A percentile compares a stretch with the other conserved stretches of the same genome.
These are phyloP conservation scores for Sycobia sp. DNA, from an alignment of 1,140 invertebrate species.

Conservation along the genomic window DNA sequence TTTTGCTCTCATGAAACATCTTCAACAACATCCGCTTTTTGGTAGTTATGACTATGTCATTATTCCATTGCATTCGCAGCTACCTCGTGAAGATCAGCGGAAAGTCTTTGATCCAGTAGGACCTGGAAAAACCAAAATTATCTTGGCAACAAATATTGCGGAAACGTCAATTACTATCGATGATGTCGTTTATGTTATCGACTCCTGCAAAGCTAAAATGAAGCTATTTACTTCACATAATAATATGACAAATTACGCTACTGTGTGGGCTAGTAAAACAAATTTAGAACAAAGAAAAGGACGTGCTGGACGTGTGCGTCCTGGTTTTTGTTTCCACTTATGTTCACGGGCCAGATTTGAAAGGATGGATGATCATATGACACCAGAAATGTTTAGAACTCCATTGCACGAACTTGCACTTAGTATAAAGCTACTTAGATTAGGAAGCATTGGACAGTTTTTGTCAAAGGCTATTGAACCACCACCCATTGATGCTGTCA, in stretches of 20 bases:
- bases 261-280: slow-evolving; percentile 90
- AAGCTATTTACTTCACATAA: slow-evolving; percentile 95
- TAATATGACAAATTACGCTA: slow-evolving; percentile 94
- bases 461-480: slow-evolving; percentile 92
- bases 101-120: slow-evolving; percentile 84
- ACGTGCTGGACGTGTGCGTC: slow-evolving; percentile 84
- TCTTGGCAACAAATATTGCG: slow-evolving; percentile 89
- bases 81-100: slow-evolving; percentile 88
- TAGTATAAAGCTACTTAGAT: slow-evolving; percentile 82
- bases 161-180: slow-evolving; percentile 96
- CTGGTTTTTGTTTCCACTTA: slow-evolving; percentile 89
- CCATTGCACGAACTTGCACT: slow-evolving; percentile 89
- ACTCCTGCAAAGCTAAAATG: slow-evolving; percentile 94
- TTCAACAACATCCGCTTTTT: slow-evolving; percentile 79
- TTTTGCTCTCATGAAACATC: slow-evolving; percentile 86
- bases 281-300: slow-evolving; percentile 91
- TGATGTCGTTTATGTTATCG: slow-evolving; percentile 95
- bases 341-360: slow-evolving; percentile 77
- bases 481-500: slow-evolving; percentile 91
- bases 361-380: slow-evolving; percentile 86
- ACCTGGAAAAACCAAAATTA: slow-evolving; percentile 77
- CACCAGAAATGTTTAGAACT: slow-evolving; percentile 94
- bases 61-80: slow-evolving; percentile 87
- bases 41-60: slow-evolving; percentile 73
- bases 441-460: slow-evolving; percentile 91